Percentiles rank a stretch among this genome's conserved stretches.
phyloP scores from a whole-genome alignment of 2,113 vertebrate genomes.

The Fulica atra region DNA sequence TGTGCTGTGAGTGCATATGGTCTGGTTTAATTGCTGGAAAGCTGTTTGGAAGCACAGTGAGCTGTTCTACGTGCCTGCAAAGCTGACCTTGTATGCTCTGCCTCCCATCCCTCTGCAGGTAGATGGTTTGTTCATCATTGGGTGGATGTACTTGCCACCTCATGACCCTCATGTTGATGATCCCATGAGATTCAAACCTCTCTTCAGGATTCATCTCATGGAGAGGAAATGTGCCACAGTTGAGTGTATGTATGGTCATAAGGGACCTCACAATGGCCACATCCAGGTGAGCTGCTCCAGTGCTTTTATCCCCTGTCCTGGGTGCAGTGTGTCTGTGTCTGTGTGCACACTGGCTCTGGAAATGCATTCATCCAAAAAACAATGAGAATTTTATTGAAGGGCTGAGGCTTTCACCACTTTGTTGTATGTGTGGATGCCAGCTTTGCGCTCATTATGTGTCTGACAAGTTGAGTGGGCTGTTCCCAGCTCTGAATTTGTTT shows the following conservation, averaged over 20 bases:
- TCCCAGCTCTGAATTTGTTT: not conserved
- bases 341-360: not conserved
- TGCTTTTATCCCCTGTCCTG: not conserved
- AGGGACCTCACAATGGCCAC: slow-evolving; percentile 94
- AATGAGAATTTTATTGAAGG: not conserved
- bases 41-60: not conserved
- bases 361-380: not conserved
- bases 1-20: not conserved
- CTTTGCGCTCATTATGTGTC: not conserved
- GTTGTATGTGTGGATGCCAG: not conserved
- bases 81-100: not conserved
- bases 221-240: slow-evolving; percentile 88
- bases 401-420: not conserved
- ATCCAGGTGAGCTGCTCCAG: slow-evolving; percentile 84
- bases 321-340: too few relatives aligned
- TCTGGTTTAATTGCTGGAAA: slow-evolving; percentile 11
- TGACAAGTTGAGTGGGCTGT: slow-evolving; percentile 4
- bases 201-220: slow-evolving; percentile 93
- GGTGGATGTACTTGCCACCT: slow-evolving; percentile 98
- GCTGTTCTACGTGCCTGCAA: not conserved
- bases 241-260: slow-evolving; percentile 98
- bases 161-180: slow-evolving; percentile 96
- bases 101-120: slow-evolving; percentile 76
- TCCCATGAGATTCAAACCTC: slow-evolving; percentile 93
- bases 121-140: slow-evolving; percentile 93